Evolutionary conservation across 2,113 vertebrate genomes (phyloP), one percentile per base, ranked within the genome.

Genomic region (Xenopus borealis): DNA sequence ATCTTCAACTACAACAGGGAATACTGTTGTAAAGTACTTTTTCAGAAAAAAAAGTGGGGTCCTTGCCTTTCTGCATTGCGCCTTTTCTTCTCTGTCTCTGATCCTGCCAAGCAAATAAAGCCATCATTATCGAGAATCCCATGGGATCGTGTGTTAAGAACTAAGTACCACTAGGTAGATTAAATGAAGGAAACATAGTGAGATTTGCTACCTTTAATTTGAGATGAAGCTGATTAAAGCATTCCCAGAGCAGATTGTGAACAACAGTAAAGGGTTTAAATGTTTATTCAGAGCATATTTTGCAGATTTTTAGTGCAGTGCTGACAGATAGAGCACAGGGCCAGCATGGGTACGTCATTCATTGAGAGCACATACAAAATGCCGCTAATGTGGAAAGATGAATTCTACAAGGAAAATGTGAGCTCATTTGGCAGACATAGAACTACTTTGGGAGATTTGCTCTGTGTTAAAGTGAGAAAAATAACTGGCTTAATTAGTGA

Each of bases 291-390:
- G 89, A 83, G 85, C 82, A 81, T 82, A 84, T 69, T 72, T 78
- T 83, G 72, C 82, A 82, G 79, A 7, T 4, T 33, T 33, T 33
- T 33, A 33, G 30, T 33, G 7, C 85, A 78, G 84, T 90, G 88
- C 85, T 89, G 89, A 90, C 87, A 89, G 88, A 91, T 89, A 78
- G 71, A 89, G 85, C 82, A 85, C 88, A 92, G 89, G 84, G 84
- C 83, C 23, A 33, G 30, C 30, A 87, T 83, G 83, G 89, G 46
- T 30, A 72, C 70, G 70, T 72, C 70, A 63, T 72, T 72, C 59
- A 63, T 72, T 62, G 20, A 14, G 59, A 16, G 46, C 70, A 72
- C 70, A 62, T 72, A 63, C 45, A 63, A 63, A 72, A 50, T 62
- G 45, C 58, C 50, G 62, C 59, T 23, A 72, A 63, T 72, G 62